Percentiles rank a stretch among this genome's conserved stretches.
phyloP scores from a whole-genome alignment of 2,113 vertebrate species.

The Alces alces region DNA sequence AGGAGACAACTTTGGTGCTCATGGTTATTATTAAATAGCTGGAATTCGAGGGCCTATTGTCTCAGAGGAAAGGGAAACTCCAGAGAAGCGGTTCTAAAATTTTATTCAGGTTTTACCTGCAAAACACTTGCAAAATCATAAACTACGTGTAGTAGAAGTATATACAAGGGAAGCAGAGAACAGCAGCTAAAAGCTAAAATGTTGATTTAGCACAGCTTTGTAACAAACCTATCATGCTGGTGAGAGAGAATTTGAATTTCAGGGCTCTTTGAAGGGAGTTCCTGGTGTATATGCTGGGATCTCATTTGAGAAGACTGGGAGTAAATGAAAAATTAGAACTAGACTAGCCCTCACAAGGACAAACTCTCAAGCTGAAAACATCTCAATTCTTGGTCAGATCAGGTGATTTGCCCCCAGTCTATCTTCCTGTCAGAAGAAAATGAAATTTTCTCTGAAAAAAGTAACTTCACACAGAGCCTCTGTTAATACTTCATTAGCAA shows the following conservation, averaged over 20 bases:
- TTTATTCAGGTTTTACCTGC: background rate
- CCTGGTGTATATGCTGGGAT: background rate
- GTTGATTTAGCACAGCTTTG: background rate
- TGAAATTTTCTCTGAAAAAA: background rate
- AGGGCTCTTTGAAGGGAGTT: background rate
- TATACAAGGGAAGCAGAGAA: background rate
- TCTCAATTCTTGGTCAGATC: background rate
- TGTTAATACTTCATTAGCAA: background rate
- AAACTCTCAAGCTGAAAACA: background rate
- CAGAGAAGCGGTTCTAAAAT: background rate
- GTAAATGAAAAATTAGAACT: background rate
- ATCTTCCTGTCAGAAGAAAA: background rate
- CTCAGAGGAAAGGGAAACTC: background rate
- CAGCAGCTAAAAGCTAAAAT: background rate
- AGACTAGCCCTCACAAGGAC: background rate
- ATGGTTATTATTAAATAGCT: background rate
- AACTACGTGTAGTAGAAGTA: background rate
- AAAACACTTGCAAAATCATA: background rate
- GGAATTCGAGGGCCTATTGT: background rate
- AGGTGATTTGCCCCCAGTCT: background rate
- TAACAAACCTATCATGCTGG: background rate
- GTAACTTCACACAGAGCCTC: background rate
- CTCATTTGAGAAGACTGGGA: background rate
- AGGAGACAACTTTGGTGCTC: background rate
- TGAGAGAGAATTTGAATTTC: conserved; percentile 22